These are phyloP conservation scores for Aleiodes sp. DNA, from an alignment of 1,140 invertebrate species.

Conservation along the genomic window DNA sequence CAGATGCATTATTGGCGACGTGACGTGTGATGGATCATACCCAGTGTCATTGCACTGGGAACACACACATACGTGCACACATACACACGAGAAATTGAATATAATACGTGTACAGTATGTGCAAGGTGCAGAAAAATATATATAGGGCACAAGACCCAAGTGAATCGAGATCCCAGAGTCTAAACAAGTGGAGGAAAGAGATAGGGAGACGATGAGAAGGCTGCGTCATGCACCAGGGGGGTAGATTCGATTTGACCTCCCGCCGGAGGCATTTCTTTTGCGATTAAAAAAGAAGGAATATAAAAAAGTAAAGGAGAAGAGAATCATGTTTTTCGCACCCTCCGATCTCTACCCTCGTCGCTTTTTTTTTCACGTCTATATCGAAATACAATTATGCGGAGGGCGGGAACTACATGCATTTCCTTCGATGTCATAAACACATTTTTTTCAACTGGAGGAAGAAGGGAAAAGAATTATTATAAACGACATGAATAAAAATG, in stretches of 20 bases:
- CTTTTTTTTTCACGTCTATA: constrained; percentile 4
- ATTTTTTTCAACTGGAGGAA: neutral
- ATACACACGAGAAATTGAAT: constrained; percentile 44
- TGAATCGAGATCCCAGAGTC: neutral
- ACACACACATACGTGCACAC: neutral
- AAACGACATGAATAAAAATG: too few relatives aligned
- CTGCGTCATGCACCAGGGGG: constrained; percentile 47
- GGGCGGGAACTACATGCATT: neutral
- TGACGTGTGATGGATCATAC: constrained; percentile 50
- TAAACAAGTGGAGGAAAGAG: constrained; percentile 14
- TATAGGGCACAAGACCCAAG: constrained; percentile 4
- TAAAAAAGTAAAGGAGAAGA: constrained; percentile 26
- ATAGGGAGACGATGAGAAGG: neutral
- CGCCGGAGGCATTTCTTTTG: constrained; percentile 41
- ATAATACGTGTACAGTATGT: constrained; percentile 40
- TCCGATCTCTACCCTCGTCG: constrained; percentile 10
- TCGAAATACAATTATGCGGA: neutral
- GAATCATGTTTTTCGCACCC: constrained; percentile 11
- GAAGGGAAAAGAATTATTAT: neutral
- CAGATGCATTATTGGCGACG: constrained; percentile 52
- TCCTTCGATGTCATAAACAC: neutral
- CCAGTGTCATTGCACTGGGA: constrained; percentile 49
- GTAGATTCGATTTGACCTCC: constrained; percentile 42
- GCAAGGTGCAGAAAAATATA: constrained; percentile 38
- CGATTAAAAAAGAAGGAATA: constrained; percentile 32